Conservation (phyloP, 1,140 invertebrate species). For the Papilio machaon region DNA sequence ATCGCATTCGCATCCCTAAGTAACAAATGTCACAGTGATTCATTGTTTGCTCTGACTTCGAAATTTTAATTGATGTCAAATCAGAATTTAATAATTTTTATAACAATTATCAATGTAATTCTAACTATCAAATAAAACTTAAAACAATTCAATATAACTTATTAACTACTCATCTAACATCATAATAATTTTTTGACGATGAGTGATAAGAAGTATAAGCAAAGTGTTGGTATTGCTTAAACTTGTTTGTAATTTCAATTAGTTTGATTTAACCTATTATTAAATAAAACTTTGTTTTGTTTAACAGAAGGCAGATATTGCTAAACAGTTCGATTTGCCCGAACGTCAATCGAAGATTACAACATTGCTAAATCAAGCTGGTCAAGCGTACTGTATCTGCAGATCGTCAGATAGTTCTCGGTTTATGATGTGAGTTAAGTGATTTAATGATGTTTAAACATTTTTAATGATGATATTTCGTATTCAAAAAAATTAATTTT, state of each 20-base stretch:
- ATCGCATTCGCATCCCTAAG: neutral
- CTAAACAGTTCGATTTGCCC: conserved; percentile 93
- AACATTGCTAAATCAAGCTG: conserved; percentile 93
- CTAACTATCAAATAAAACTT: no score
- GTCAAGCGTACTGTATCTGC: conserved; percentile 97
- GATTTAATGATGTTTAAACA: no score
- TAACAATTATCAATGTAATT: no score
- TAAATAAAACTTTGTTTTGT: conserved; percentile 39
- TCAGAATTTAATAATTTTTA: neutral
- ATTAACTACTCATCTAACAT: neutral
- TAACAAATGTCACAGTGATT: neutral
- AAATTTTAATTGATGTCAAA: neutral
- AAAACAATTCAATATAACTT: neutral
- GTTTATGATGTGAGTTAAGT: conserved; percentile 95
- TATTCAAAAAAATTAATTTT: conserved; percentile 19
- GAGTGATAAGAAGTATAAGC: conserved; percentile 71
- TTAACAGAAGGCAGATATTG: conserved; percentile 93
- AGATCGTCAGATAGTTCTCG: conserved; percentile 94
- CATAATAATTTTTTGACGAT: conserved; percentile 46
- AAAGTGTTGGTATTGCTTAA: conserved; percentile 65
- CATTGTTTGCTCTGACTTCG: neutral
- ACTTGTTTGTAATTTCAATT: conserved; percentile 1
- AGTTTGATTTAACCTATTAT: conserved; percentile 28
- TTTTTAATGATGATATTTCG: conserved; percentile 6
- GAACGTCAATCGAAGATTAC: conserved; percentile 96